Evolutionary conservation across 2,888 invertebrate genomes (phyloP).

Genomic region (Embidobia sp.): DNA sequence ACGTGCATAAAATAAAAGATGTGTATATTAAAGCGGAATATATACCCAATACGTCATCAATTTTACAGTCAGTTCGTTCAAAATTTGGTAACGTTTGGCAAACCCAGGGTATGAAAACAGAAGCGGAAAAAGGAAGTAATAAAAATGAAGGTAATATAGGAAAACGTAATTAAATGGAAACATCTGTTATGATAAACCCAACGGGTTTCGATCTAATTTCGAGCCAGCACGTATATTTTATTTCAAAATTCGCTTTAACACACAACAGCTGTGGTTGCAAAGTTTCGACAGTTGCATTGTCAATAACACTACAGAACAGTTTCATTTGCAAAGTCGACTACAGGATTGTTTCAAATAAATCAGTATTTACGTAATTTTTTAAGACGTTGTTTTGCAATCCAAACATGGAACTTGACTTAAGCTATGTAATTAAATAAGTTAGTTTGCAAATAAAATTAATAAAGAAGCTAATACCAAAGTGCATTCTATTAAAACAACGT

Average conservation of each 20-base stretch:
- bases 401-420: constrained; percentile 1
- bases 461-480: too few species aligned
- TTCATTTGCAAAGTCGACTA: constrained; percentile 35
- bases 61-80: too few species aligned
- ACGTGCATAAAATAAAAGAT: too few species aligned
- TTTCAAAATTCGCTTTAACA: constrained; percentile 23
- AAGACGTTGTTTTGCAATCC: background rate
- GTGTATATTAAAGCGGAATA: too few species aligned
- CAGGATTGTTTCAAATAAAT: constrained; percentile 24
- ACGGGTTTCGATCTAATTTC: constrained; percentile 12
- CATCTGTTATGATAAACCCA: constrained; percentile 11
- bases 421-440: too few species aligned
- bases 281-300: constrained; percentile 47
- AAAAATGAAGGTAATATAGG: too few species aligned
- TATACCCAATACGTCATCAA: too few species aligned
- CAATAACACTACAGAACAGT: constrained; percentile 33
- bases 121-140: too few species aligned
- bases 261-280: constrained; percentile 39
- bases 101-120: too few species aligned
- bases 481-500: too few species aligned
- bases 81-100: too few species aligned
- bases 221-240: constrained; percentile 11
- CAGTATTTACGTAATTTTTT: constrained; percentile 37
- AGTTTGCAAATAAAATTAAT: too few species aligned
- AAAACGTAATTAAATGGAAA: constrained; percentile 11